Evolutionary conservation across 2,888 invertebrate genomes (phyloP).

Genomic region (Zootermopsis nevadensis): DNA sequence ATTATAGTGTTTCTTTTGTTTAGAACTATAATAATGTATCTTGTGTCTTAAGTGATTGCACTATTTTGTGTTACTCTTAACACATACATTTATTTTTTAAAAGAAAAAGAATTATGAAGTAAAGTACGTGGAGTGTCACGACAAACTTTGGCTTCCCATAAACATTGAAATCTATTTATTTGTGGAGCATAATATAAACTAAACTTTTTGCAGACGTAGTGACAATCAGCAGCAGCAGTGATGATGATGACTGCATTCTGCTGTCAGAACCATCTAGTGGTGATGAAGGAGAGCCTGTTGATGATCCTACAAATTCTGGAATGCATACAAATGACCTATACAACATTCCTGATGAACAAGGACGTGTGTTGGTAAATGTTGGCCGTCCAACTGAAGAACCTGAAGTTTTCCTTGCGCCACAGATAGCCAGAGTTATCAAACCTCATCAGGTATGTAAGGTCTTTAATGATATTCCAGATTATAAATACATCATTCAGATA

Average conservation of each 20-base stretch:
- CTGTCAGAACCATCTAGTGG: slow-evolving; percentile 85
- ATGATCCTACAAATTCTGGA: slow-evolving; percentile 91
- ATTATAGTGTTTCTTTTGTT: no score
- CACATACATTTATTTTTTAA: no score
- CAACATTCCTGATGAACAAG: slow-evolving; percentile 91
- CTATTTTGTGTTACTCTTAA: no score
- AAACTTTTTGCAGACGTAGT: slow-evolving; percentile 68
- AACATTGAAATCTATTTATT: not conserved
- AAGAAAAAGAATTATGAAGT: no score
- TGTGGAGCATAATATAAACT: not conserved
- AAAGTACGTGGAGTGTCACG: no score
- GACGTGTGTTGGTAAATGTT: slow-evolving; percentile 91
- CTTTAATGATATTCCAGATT: no score
- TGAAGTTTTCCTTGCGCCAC: slow-evolving; percentile 92
- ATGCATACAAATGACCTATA: slow-evolving; percentile 93
- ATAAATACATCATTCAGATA: no score
- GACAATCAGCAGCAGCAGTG: slow-evolving; percentile 78
- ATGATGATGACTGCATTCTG: slow-evolving; percentile 89
- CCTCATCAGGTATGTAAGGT: slow-evolving; percentile 83
- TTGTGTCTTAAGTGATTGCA: no score
- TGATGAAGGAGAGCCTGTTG: slow-evolving; percentile 80
- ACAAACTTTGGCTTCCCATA: no score
- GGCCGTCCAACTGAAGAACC: slow-evolving; percentile 92
- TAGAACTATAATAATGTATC: no score
- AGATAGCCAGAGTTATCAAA: slow-evolving; percentile 90